Conservation (phyloP, 2,113 vertebrate species). For the Thalassoma bifasciatum region DNA sequence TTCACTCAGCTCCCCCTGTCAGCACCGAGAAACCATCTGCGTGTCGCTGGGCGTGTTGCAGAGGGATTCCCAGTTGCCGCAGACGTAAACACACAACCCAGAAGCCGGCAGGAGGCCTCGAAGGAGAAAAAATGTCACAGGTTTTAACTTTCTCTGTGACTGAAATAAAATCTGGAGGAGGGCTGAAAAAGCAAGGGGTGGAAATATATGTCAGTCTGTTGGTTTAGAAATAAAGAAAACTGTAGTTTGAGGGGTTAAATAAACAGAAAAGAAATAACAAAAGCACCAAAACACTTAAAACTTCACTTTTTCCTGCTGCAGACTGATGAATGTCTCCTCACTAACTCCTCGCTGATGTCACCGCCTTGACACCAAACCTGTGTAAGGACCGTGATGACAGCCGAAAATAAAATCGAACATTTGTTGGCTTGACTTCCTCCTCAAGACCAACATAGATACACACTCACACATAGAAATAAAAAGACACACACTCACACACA, state of each 20-base stretch:
- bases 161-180: too few species aligned
- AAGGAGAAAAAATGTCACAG: neutral
- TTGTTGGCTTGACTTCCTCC: conserved; percentile 5
- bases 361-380: conserved; percentile 20
- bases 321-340: too few species aligned
- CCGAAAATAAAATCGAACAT: conserved; percentile 59
- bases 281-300: too few species aligned
- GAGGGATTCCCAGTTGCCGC: conserved; percentile 23
- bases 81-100: conserved; percentile 32
- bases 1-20: conserved; percentile 15
- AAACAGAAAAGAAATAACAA: too few species aligned
- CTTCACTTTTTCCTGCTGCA: too few species aligned
- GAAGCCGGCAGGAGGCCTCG: neutral
- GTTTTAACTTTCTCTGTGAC: too few species aligned
- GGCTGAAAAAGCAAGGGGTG: too few species aligned
- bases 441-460: conserved; percentile 1
- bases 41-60: conserved; percentile 18
- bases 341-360: conserved; percentile 3
- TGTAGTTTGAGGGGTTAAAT: too few species aligned
- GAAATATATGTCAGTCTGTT: too few species aligned
- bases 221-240: too few species aligned
- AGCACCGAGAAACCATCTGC: neutral
- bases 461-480: neutral
- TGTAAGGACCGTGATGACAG: conserved; percentile 58
- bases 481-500: neutral